phyloP scores from a whole-genome alignment of 2,797 vertebrate species.

The Pyrocephalus nanus region DNA sequence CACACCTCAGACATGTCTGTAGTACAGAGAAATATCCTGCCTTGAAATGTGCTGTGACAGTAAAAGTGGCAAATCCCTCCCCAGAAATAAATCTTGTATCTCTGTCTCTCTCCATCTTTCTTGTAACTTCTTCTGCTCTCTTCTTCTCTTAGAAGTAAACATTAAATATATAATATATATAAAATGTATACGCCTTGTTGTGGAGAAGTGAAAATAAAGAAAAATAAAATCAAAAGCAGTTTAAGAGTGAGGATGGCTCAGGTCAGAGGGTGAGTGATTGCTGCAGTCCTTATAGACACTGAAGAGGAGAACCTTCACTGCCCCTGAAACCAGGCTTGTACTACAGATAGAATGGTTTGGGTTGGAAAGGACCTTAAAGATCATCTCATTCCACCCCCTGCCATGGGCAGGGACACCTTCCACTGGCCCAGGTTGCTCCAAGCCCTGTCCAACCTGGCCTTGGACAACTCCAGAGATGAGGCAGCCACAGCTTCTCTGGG shows the following conservation, averaged over 20 bases:
- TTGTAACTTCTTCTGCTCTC: too few relatives aligned
- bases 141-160: neutral
- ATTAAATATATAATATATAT: neutral
- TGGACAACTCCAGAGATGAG: neutral
- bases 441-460: neutral
- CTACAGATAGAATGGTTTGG: neutral
- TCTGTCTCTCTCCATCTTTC: too few relatives aligned
- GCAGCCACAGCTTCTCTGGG: neutral
- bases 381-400: fast-evolving
- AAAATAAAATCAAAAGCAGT: neutral
- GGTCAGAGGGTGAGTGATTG: neutral
- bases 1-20: neutral
- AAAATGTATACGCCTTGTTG: neutral
- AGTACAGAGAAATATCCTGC: neutral
- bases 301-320: neutral
- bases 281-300: neutral
- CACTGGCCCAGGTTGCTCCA: neutral
- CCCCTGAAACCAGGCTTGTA: neutral
- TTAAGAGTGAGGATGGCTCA: neutral
- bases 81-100: too few relatives aligned
- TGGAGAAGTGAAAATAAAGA: neutral
- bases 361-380: neutral
- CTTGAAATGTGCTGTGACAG: fast-evolving
- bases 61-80: neutral
- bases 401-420: neutral